phyloP scores from a whole-genome alignment of 2,113 vertebrate genomes.

The Etheostoma spectabile region DNA sequence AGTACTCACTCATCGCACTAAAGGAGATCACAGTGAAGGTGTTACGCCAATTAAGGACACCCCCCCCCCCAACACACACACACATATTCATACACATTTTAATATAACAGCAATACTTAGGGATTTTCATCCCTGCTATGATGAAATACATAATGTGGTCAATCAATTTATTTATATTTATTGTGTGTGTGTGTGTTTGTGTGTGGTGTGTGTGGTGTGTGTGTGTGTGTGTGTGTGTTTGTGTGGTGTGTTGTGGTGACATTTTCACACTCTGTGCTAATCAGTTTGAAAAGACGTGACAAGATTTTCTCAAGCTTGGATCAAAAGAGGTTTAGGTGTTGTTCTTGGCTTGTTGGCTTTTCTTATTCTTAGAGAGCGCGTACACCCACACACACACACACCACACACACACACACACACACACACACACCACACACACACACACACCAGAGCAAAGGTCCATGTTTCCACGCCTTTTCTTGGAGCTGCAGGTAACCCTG shows the following conservation, averaged over 20 bases:
- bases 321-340: background rate
- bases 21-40: slow-evolving; percentile 13
- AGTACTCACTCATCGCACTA: slow-evolving; percentile 38
- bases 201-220: background rate
- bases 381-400: slow-evolving; percentile 5
- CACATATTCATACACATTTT: background rate
- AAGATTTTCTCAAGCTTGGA: background rate
- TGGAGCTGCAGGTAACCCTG: slow-evolving; percentile 40
- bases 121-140: background rate
- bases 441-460: background rate
- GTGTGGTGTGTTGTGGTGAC: too few relatives aligned
- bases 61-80: background rate
- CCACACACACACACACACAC: slow-evolving; percentile 16
- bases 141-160: background rate
- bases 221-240: too few relatives aligned
- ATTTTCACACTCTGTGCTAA: background rate
- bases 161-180: background rate
- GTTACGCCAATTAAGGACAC: background rate
- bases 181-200: background rate
- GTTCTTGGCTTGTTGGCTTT: slow-evolving; percentile 13
- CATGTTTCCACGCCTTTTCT: slow-evolving; percentile 47
- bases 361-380: background rate
- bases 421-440: background rate
- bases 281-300: slow-evolving; percentile 1
- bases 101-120: slow-evolving; percentile 14